Evolutionary conservation across 2,888 invertebrate genomes (phyloP).

Genomic region (Hypercompe scribonia): DNA sequence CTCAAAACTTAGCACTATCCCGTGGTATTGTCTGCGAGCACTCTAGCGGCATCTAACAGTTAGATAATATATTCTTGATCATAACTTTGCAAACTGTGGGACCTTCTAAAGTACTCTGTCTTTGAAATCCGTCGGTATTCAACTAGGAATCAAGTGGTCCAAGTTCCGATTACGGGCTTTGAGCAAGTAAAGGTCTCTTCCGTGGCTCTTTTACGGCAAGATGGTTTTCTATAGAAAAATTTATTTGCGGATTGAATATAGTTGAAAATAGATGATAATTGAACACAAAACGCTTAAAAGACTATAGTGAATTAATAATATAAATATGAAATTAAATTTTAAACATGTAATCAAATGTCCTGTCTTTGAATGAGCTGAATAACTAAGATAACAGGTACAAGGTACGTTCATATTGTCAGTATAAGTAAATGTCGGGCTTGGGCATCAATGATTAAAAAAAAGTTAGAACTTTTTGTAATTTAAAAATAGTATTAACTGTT

Average conservation of each 20-base stretch:
- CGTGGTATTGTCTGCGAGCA: conserved; percentile 32
- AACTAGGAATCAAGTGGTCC: conserved; percentile 45
- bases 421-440: no score
- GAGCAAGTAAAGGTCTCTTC: conserved; percentile 14
- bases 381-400: not conserved
- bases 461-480: no score
- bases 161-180: conserved; percentile 20
- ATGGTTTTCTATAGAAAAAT: not conserved
- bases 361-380: no score
- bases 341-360: no score
- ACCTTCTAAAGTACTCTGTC: conserved; percentile 31
- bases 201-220: conserved; percentile 1
- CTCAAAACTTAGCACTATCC: conserved; percentile 27
- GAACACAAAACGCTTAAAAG: not conserved
- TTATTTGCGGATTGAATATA: not conserved
- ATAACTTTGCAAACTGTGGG: conserved; percentile 52
- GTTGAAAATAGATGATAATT: not conserved
- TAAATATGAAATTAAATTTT: not conserved
- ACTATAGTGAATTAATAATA: not conserved
- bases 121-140: conserved; percentile 41
- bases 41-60: conserved; percentile 32
- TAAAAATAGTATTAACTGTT: no score
- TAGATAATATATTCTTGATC: conserved; percentile 59
- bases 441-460: no score
- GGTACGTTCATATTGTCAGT: no score